Base-by-base conservation (phyloP, 2,888 invertebrate genomes). In the Lamproptera curius region DNA sequence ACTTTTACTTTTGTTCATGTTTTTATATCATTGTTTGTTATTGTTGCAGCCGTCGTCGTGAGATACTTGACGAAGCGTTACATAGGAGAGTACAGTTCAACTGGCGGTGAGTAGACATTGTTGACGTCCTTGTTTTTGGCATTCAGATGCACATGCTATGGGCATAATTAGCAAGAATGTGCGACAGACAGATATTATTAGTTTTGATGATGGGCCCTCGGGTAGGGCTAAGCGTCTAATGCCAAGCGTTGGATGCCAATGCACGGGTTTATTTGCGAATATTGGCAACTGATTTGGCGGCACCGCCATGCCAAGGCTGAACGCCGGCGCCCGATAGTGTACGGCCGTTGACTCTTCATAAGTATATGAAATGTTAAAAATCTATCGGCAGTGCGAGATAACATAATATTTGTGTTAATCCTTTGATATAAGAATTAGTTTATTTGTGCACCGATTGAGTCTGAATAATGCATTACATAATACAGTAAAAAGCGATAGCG, bases 31-130 rank as follows among this genome's bases (percentile, higher is more conserved):
- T 14, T 47, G 16, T 46, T n/a, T 34, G 40, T 46, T 69, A 72
- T 80, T 88, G 81, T 93, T 93, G 57, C 91, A 93, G 93, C 93
- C 70, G 92, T 93, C 61, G 92, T 93, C 54, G 93, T 93, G 58
- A 90, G 94, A 61, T 94, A 93, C 76, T 80, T 94, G 67, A 94
- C 94, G 53, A 93, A 93, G 79, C 89, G 94, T 57, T 94, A 93
- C 71, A 94, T 94, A 64, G 93, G 93, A 51, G 94, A 94, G 85
- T 94, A 94, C 88, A 93, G 93, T 76, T 94, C 93, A 39, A 92
- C 92, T 53, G 93, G 92, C 70, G 93, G 93, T 93, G 70, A 92
- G 92, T 72, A 54, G 16, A 38, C 26, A 35, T 16, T 43, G 34
- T 35, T 28, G 14, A 15, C 15, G 11, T 28, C 26, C 16, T 47